Base-by-base conservation (phyloP, 2,888 invertebrate species). In the Nomada ferruginata region DNA sequence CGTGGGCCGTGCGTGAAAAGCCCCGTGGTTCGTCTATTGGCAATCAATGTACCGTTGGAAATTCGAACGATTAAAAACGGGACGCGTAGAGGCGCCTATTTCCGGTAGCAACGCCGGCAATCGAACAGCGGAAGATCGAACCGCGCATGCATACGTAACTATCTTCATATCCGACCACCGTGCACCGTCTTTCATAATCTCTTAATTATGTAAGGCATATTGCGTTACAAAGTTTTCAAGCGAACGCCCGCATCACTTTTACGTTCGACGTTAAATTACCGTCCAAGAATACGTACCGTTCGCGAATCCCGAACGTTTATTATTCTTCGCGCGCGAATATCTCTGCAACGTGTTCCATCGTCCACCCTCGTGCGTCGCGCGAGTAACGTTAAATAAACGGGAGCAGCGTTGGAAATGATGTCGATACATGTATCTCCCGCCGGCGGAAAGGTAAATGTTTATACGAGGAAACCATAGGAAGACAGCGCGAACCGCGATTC, bases 121-220 rank as follows among this genome's bases (percentile, higher is more conserved):
- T 61, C 36, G 36, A 53, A 23, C 57, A 60, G 23, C 53, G 36
- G 59, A 66, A 57, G 52, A 53, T 23, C 1, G 57, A 66, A 20
- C 18, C 18, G 4, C 23, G 20, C n/a, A 18, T 18, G 60, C 5
- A 47, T 36, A 36, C 36, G 36, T 36, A 36, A 36, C 36, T 36
- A 36, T 36, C 36, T 7, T 1, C 36, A 36, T 47, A 47, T 47
- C 13, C 29, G 60, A 60, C 15, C 26, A 2, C 2, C 26, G 29
- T n/a, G 10, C 23, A n/a, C n/a, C 42, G 36, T 47, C 75, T 68
- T 74, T 75, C 74, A 68, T 79, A 80, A 76, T 76, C 65, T 44
- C 11, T 18, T 53, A 80, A 82, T 82, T 82, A 76, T 47, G 64
- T 73, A 82, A 82, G 68, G 59, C 57, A 9, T 36, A 44, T 55